Percentiles rank a stretch among this genome's conserved stretches.
These are phyloP conservation scores for Psittacara wagleri DNA, from an alignment of 2,113 vertebrate genomes.

Conservation along the genomic window DNA sequence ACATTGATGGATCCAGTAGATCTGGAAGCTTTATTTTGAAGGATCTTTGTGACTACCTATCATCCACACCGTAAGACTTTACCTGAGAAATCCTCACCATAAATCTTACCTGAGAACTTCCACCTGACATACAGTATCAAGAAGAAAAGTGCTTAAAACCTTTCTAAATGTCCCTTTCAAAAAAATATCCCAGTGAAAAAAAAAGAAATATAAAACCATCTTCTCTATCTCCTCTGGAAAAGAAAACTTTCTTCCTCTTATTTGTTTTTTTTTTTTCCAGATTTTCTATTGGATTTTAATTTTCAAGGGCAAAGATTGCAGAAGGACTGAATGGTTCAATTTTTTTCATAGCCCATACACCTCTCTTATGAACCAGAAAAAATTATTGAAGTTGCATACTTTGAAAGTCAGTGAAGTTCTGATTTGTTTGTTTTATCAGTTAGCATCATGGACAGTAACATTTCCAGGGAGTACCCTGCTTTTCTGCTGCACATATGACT, in stretches of 20 bases:
- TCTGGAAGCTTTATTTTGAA: not conserved
- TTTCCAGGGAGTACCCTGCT: not conserved
- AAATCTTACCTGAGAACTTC: not conserved
- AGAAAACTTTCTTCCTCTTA: not conserved
- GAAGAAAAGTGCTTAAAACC: not conserved
- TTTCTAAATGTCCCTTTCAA: not conserved
- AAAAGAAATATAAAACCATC: not conserved
- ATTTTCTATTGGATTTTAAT: not conserved
- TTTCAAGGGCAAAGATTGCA: not conserved
- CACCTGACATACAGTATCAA: not conserved
- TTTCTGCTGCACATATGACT: not conserved
- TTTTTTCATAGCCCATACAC: not conserved
- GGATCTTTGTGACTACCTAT: not conserved
- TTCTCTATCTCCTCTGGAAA: not conserved
- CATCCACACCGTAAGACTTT: not conserved
- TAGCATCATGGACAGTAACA: not conserved
- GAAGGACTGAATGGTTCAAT: not conserved
- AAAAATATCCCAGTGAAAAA: not conserved
- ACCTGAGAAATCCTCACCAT: not conserved
- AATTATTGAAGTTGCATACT: not conserved
- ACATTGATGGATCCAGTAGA: not conserved
- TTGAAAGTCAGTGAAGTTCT: not conserved
- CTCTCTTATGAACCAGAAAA: not conserved
- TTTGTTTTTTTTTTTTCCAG: not conserved
- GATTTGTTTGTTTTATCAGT: not conserved